A percentile compares a stretch with the other conserved stretches of the same genome.
Evolutionary conservation across 64 coral and sea anemone genomes (phyloP).

Genomic region (Acropora yongei): DNA sequence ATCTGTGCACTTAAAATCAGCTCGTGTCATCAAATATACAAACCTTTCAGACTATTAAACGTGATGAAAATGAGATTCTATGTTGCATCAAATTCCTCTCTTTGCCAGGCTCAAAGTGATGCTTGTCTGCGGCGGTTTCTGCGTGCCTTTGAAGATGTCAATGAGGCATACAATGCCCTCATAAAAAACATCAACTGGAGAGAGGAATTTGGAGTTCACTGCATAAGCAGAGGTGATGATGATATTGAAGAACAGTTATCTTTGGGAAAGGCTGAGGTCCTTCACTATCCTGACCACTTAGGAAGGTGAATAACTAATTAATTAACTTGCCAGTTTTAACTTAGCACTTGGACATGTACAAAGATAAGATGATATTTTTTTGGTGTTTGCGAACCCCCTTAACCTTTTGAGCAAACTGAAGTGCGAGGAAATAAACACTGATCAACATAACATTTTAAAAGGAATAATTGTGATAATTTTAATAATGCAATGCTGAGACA

Average conservation of each 20-base stretch:
- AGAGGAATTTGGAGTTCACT: conserved; percentile 89
- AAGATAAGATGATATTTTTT: no score
- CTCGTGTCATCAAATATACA: no score
- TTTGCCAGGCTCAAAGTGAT: conserved; percentile 88
- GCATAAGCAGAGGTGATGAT: conserved; percentile 72
- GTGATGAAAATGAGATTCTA: background rate
- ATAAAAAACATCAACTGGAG: conserved; percentile 95
- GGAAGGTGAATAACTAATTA: conserved; percentile 53
- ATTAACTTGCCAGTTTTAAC: no score
- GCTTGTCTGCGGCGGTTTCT: conserved; percentile 90
- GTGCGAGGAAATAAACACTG: no score
- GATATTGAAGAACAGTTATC: conserved; percentile 82
- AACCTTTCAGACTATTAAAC: no score
- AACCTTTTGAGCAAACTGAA: no score
- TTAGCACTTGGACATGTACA: background rate
- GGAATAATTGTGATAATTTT: no score
- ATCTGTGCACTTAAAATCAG: no score
- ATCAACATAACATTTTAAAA: no score
- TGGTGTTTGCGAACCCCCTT: no score
- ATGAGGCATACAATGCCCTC: conserved; percentile 77
- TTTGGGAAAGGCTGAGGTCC: conserved; percentile 78
- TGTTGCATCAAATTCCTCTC: background rate
- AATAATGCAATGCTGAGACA: no score
- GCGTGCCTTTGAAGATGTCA: conserved; percentile 85
- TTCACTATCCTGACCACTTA: conserved; percentile 76